A percentile compares a stretch with the other conserved stretches of the same genome.
phyloP scores from a whole-genome alignment of 2,113 vertebrate genomes.

The Crotalus horridus region DNA sequence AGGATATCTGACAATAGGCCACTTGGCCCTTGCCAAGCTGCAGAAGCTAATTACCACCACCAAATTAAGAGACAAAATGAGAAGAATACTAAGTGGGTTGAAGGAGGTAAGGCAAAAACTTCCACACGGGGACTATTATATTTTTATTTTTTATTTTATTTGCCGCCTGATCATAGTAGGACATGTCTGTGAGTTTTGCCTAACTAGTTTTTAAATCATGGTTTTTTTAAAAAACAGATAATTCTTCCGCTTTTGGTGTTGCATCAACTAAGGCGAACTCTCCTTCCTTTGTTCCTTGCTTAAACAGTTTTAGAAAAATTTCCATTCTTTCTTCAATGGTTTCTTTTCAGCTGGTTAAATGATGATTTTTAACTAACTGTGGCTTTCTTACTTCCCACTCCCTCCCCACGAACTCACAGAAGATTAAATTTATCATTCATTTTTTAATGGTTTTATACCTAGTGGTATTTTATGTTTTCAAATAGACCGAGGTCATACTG shows the following conservation, averaged over 20 bases:
- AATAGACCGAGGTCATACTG: constrained; percentile 80
- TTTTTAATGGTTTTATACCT: constrained; percentile 83
- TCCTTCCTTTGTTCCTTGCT: constrained; percentile 29
- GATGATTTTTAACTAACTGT: constrained; percentile 42
- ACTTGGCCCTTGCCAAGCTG: not conserved
- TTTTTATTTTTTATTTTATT: not conserved
- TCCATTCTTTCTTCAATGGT: constrained; percentile 52
- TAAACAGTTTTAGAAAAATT: constrained; percentile 45
- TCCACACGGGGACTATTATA: not conserved
- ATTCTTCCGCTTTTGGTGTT: constrained; percentile 19
- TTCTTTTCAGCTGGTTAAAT: constrained; percentile 66
- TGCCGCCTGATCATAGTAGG: not conserved
- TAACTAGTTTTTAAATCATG: not conserved
- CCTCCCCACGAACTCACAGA: constrained; percentile 68
- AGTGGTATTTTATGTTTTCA: constrained; percentile 81
- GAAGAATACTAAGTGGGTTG: not conserved
- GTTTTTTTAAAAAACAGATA: not conserved
- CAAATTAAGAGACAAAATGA: not conserved
- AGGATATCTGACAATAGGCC: not conserved
- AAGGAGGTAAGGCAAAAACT: not conserved
- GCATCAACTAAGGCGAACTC: constrained; percentile 16
- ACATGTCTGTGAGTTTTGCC: not conserved
- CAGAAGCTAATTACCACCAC: not conserved
- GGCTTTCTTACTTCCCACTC: constrained; percentile 40
- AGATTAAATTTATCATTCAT: constrained; percentile 82